Evolutionary conservation across 2,888 invertebrate genomes (phyloP).

Genomic region (Athalia cordata): DNA sequence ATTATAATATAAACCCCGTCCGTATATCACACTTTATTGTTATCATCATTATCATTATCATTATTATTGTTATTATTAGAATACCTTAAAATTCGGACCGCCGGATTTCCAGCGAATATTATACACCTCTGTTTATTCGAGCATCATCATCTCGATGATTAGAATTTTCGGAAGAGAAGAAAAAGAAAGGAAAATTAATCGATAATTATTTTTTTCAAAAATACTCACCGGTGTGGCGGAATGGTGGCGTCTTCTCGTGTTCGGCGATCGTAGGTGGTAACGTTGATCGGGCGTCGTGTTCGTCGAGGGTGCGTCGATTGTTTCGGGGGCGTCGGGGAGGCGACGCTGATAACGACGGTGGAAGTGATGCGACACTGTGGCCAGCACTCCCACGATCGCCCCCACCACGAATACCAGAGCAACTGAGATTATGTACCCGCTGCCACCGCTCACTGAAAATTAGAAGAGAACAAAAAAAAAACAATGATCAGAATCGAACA

Average conservation of each 20-base stretch:
- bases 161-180: too few relatives aligned
- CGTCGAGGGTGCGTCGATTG: conserved; percentile 64
- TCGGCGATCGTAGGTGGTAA: conserved; percentile 50
- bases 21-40: too few relatives aligned
- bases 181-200: too few relatives aligned
- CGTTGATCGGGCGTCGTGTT: conserved; percentile 60
- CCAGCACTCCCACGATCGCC: conserved; percentile 73
- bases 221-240: conserved; percentile 68
- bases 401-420: conserved; percentile 68
- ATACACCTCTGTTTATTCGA: too few relatives aligned
- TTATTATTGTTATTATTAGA: too few relatives aligned
- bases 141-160: too few relatives aligned
- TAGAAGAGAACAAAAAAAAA: conserved; percentile 10
- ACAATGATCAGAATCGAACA: background rate
- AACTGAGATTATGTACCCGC: conserved; percentile 69
- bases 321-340: conserved; percentile 77
- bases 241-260: conserved; percentile 56
- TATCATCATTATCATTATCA: too few relatives aligned
- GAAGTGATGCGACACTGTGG: conserved; percentile 71
- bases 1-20: too few relatives aligned
- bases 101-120: too few relatives aligned
- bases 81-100: background rate
- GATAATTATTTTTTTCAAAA: too few relatives aligned
- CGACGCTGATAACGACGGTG: conserved; percentile 75
- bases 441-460: conserved; percentile 65